Conservation (phyloP, 2,888 invertebrate genomes). For the Brenthis hecate region DNA sequence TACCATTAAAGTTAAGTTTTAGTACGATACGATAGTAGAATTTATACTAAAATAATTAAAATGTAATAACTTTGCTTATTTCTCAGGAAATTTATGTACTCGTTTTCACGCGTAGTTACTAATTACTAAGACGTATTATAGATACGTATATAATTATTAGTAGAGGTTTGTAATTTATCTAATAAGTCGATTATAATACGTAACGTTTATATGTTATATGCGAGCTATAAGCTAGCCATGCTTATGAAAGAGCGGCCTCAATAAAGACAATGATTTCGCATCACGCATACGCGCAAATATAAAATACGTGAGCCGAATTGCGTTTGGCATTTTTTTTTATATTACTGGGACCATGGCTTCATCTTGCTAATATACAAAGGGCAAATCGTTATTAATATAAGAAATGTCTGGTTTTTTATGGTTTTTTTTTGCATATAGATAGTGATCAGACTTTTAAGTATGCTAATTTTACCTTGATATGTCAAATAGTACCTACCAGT, state of each 20-base stretch:
- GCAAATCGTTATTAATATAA: background rate
- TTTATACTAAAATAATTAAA: too few species aligned
- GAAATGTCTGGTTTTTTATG: too few species aligned
- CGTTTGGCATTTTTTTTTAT: conserved; percentile 20
- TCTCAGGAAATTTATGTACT: too few species aligned
- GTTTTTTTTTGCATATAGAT: too few species aligned
- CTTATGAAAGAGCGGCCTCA: conserved; percentile 26
- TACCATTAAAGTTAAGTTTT: too few species aligned
- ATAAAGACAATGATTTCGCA: conserved; percentile 35
- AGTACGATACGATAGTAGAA: too few species aligned
- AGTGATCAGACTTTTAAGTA: too few species aligned
- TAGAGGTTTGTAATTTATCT: background rate
- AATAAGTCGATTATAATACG: conserved; percentile 2
- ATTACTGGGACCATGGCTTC: conserved; percentile 10
- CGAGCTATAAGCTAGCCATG: conserved; percentile 7
- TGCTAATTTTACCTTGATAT: too few species aligned
- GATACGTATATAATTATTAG: background rate
- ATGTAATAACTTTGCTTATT: too few species aligned
- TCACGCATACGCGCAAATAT: conserved; percentile 33
- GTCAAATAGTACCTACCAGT: too few species aligned
- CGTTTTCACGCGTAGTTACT: too few species aligned
- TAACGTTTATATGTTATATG: background rate
- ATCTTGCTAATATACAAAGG: conserved; percentile 2
- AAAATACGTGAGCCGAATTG: conserved; percentile 31
- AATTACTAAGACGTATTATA: too few species aligned